Evolutionary conservation across 2,797 vertebrate species (phyloP), one percentile per base, ranked within the genome.

Genomic region (Mustela erminea): DNA sequence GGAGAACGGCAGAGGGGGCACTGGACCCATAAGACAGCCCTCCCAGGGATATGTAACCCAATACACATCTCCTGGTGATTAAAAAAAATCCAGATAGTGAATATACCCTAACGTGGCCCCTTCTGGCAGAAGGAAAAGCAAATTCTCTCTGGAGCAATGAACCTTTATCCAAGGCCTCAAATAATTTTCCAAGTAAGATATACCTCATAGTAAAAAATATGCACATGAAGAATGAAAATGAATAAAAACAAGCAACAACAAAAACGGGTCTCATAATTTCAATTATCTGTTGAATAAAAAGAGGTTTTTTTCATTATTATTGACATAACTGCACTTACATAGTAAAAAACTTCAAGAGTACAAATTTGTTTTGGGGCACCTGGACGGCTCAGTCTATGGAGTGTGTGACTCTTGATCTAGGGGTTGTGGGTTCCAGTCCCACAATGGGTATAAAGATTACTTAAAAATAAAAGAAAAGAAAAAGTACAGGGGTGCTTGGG

Each of bases 61-160:
- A 91, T 75, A 81, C 12, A 52, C 20, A 41, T 58, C 27, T 87
- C 82, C 38, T 58, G 20, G 56, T 46, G 35, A 43, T 80, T 68
- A n/a, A 80, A 85, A 70, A 95, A 72, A 74, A 52, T 20, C 23
- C 7, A 20, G 85, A 64, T 18, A 72, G 9, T 54, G 74, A 62
- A 23, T 74, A 46, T 43, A 35, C 58, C 89, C 89, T 78, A 78
- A 78, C 64, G 38, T 87, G 66, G 62, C 82, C 58, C n/a, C 35
- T 87, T 32, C 10, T 20, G 41, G 64, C 49, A 56, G 68, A 93
- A 93, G 21, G 17, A 70, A 80, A 60, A 82, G 38, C 66, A 94
- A 68, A 96, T 83, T n/a, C 41, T 93, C 23, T 90, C 20, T 41
- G 32, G n/a, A 87, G 68, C 12, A 87, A 77, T 77, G 17, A 90